Conservation (phyloP, 1,140 invertebrate genomes). For the Ridgeia piscesae region DNA sequence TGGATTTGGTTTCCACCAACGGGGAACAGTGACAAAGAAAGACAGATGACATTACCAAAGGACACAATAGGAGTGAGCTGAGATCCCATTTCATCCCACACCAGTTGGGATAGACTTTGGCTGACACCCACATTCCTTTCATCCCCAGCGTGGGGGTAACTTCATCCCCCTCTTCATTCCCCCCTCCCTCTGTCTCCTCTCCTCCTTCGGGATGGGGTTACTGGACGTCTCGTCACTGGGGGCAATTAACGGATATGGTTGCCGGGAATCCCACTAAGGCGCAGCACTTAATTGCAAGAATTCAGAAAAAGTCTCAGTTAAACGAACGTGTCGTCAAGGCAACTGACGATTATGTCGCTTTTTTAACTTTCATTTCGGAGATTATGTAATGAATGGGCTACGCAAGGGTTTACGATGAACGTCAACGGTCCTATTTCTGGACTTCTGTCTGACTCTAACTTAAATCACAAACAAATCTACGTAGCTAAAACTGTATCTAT, state of each 20-base stretch:
- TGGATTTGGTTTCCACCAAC: neutral
- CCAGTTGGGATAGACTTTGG: neutral
- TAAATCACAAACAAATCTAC: neutral
- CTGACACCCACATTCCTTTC: neutral
- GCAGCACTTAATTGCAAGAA: neutral
- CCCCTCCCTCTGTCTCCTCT: neutral
- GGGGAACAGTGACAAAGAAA: neutral
- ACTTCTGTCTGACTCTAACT: neutral
- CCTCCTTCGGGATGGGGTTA: neutral
- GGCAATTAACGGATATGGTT: neutral
- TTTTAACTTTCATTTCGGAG: neutral
- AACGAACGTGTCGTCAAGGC: neutral
- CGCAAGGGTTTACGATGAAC: neutral
- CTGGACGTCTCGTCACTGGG: neutral
- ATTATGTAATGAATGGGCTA: neutral
- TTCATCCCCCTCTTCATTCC: neutral
- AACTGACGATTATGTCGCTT: neutral
- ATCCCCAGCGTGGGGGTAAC: neutral
- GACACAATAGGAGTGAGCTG: neutral
- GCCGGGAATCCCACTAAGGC: neutral
- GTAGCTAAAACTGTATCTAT: neutral
- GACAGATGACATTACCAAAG: neutral
- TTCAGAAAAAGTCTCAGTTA: neutral
- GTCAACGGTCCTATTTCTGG: neutral
- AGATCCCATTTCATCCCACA: neutral